Percentiles rank a stretch among this genome's conserved stretches.
Conservation (phyloP, 2,113 vertebrate species). For the Probosciger aterrimus region DNA sequence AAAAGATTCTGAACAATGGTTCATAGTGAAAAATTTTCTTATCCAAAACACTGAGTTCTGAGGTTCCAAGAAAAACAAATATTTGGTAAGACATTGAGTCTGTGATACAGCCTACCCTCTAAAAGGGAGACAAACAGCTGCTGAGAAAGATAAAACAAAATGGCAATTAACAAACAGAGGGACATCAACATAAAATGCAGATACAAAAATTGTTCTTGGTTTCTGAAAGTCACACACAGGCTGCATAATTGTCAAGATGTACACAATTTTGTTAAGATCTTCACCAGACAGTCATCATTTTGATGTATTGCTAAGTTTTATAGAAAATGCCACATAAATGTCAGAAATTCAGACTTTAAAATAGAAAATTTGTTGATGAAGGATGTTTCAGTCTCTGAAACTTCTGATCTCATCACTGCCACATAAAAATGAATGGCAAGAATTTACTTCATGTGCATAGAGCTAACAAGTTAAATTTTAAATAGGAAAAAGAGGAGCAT, state of each 20-base stretch:
- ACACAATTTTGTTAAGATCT: neutral
- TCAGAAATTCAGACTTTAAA: neutral
- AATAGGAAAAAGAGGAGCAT: neutral
- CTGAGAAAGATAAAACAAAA: conserved; percentile 40
- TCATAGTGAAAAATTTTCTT: neutral
- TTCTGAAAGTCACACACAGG: neutral
- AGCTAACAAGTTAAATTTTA: neutral
- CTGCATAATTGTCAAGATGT: neutral
- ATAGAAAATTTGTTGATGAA: neutral
- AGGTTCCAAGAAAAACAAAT: conserved; percentile 47
- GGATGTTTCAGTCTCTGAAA: neutral
- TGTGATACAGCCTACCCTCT: neutral
- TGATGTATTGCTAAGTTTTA: neutral
- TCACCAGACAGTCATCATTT: neutral
- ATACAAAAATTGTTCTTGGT: neutral
- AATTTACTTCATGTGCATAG: neutral
- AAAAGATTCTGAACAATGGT: neutral
- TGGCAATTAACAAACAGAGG: conserved; percentile 11
- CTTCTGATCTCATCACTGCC: neutral
- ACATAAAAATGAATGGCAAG: neutral
- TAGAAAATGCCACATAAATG: neutral
- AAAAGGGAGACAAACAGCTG: conserved; percentile 54
- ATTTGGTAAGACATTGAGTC: conserved; percentile 14
- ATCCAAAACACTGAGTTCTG: neutral
- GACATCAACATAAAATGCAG: neutral